These are phyloP conservation scores for Ceyx margarethae DNA, from an alignment of 2,113 vertebrate genomes.

Conservation along the genomic window DNA sequence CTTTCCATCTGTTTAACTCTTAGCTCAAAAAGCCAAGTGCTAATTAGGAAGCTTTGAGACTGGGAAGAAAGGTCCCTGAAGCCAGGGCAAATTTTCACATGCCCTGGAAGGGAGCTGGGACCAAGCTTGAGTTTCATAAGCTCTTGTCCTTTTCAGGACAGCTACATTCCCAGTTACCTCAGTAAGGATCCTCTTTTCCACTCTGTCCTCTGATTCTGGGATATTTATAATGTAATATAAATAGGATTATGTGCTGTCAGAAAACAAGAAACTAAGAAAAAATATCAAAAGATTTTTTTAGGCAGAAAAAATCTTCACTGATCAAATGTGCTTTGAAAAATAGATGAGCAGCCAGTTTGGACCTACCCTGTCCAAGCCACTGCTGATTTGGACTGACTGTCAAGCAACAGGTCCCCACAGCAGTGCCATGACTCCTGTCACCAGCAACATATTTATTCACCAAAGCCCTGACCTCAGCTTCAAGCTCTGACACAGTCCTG, in stretches of 20 bases:
- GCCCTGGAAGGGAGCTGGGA: not conserved
- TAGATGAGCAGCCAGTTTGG: not conserved
- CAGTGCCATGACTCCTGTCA: not conserved
- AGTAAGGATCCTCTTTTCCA: not conserved
- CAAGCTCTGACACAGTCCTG: not conserved
- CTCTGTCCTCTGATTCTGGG: fast-evolving
- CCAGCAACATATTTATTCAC: not conserved
- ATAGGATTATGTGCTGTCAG: not conserved
- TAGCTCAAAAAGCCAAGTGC: not conserved
- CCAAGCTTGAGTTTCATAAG: fast-evolving
- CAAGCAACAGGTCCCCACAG: not conserved
- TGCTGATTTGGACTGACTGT: not conserved
- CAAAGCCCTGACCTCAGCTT: not conserved
- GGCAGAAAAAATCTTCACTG: fast-evolving
- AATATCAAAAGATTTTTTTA: not conserved
- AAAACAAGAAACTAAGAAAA: not conserved
- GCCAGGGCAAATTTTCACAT: not conserved
- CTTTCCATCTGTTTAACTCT: not conserved
- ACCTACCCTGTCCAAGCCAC: not conserved
- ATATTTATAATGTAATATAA: not conserved
- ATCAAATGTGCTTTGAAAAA: not conserved
- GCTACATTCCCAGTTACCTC: too few relatives aligned
- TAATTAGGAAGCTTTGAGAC: not conserved
- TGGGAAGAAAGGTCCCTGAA: not conserved
- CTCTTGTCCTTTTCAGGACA: not conserved